These are phyloP conservation scores for Chitala chitala DNA, from an alignment of 2,113 vertebrate species.

Conservation along the genomic window DNA sequence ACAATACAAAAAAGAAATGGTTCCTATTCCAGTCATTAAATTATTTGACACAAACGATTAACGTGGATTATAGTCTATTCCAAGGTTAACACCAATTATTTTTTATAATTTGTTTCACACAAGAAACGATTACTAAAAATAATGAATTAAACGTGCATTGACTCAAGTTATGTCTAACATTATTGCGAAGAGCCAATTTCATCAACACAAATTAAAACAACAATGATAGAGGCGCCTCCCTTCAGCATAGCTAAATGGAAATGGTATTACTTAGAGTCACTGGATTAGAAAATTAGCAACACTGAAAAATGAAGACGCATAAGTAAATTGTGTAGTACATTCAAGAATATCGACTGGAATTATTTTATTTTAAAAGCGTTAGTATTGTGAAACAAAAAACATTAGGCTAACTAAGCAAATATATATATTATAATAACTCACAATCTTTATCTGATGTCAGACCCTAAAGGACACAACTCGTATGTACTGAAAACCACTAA, in stretches of 20 bases:
- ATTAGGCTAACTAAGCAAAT: neutral
- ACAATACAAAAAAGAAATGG: neutral
- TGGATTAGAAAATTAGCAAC: constrained; percentile 7
- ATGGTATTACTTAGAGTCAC: neutral
- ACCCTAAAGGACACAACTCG: too few relatives aligned
- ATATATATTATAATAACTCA: neutral
- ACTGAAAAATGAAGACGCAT: neutral
- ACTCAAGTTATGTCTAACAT: constrained; percentile 2
- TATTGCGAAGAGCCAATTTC: constrained; percentile 18
- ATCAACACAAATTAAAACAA: constrained; percentile 16
- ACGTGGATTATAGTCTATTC: neutral
- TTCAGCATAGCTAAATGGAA: neutral
- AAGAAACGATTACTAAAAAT: constrained; percentile 19
- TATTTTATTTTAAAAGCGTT: neutral
- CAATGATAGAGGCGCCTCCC: neutral
- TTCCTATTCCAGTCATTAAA: neutral
- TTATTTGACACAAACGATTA: neutral
- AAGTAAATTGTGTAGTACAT: neutral
- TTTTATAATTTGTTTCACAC: constrained; percentile 21
- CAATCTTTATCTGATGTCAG: too few relatives aligned
- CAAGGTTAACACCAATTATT: constrained; percentile 1
- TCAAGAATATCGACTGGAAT: neutral
- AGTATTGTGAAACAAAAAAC: neutral
- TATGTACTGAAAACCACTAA: too few relatives aligned
- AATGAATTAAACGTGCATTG: constrained; percentile 7